Conservation (phyloP, 1,140 invertebrate genomes). For the Maconellicoccus hirsutus region DNA sequence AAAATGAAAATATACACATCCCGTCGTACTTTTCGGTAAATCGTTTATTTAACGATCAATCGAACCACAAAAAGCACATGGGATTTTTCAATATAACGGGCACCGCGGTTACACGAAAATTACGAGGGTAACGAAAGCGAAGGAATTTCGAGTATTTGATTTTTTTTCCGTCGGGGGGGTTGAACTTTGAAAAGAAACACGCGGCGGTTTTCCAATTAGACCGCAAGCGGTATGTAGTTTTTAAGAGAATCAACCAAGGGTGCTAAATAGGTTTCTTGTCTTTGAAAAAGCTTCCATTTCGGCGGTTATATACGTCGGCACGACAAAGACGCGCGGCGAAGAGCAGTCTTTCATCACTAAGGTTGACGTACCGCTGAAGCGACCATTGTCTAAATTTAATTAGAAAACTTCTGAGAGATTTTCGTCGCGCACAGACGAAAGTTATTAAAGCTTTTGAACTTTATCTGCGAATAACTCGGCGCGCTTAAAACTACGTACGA, state of each 20-base stretch:
- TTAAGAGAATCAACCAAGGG: not conserved
- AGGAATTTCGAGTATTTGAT: not conserved
- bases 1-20: not conserved
- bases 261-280: conserved; percentile 2
- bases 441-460: conserved; percentile 9
- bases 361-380: conserved; percentile 1
- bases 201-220: not conserved
- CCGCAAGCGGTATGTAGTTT: not conserved
- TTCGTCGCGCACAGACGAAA: not conserved
- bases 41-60: not conserved
- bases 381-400: conserved; percentile 5
- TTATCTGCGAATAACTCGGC: not conserved
- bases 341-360: not conserved
- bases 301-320: not conserved
- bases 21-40: not conserved
- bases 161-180: no score
- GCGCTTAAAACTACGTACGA: conserved; percentile 2
- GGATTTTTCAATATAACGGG: no score
- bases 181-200: not conserved
- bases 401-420: not conserved
- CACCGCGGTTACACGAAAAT: no score
- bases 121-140: no score
- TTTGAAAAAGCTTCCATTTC: not conserved
- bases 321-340: not conserved
- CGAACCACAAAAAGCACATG: no score